Conservation (phyloP, 2,888 invertebrate species). For the Augochlorella aurata region DNA sequence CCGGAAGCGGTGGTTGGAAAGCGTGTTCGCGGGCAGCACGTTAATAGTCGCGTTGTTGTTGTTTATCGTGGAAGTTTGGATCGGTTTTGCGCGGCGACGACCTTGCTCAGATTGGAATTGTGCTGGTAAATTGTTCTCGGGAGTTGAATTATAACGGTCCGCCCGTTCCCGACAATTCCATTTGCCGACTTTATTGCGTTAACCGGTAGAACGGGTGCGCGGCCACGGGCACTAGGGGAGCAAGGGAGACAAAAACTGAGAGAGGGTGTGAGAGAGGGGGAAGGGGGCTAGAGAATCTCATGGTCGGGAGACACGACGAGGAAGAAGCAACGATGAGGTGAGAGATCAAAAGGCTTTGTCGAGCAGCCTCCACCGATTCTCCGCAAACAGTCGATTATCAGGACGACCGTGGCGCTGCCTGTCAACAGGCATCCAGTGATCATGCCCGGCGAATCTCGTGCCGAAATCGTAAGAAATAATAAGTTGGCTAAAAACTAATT, state of each 20-base stretch:
- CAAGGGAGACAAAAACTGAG: not conserved
- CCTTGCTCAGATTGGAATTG: constrained; percentile 70
- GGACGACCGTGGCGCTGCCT: constrained; percentile 23
- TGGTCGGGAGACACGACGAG: constrained; percentile 37
- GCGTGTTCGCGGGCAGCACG: constrained; percentile 6
- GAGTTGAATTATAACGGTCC: constrained; percentile 75
- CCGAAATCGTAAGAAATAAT: not conserved
- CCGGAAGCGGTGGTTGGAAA: not conserved
- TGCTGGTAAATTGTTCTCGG: constrained; percentile 72
- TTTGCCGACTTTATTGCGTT: constrained; percentile 69
- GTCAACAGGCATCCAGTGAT: constrained; percentile 29
- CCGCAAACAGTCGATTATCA: constrained; percentile 49
- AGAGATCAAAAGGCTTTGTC: constrained; percentile 65
- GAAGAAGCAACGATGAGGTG: constrained; percentile 45
- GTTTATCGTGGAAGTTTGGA: constrained; percentile 70
- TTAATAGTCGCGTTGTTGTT: constrained; percentile 60
- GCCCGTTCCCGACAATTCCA: constrained; percentile 68
- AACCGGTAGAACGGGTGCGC: constrained; percentile 51
- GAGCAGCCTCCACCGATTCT: constrained; percentile 24
- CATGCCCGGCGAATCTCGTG: not conserved
- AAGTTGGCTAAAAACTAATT: constrained; percentile 22
- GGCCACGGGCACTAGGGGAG: constrained; percentile 31
- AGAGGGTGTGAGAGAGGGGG: too few relatives aligned
- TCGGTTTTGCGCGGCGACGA: constrained; percentile 63
- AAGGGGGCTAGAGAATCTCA: constrained; percentile 1